A percentile compares a stretch with the other conserved stretches of the same genome.
These are phyloP conservation scores for Smittia aterrima DNA, from an alignment of 2,888 invertebrate genomes.

Conservation along the genomic window DNA sequence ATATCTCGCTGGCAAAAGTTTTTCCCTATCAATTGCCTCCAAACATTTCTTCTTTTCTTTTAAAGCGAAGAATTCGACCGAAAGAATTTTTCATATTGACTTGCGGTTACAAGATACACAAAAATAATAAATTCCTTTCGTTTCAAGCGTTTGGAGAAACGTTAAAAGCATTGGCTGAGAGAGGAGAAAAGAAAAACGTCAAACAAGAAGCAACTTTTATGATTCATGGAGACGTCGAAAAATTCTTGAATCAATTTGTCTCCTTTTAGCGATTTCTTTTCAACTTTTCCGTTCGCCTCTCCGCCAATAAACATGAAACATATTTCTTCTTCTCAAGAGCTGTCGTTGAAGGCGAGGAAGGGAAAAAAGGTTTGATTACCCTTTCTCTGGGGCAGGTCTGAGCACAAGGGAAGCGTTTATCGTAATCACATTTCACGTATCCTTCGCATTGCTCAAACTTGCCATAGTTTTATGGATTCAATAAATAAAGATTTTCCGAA, in stretches of 20 bases:
- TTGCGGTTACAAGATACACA: slow-evolving; percentile 16
- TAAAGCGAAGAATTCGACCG: slow-evolving; percentile 12
- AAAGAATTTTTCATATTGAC: slow-evolving; percentile 31
- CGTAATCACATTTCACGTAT: slow-evolving; percentile 19
- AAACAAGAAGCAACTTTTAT: neutral
- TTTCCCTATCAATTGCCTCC: neutral
- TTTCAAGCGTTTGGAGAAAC: neutral
- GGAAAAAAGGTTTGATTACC: slow-evolving; percentile 17
- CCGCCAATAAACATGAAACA: slow-evolving; percentile 17
- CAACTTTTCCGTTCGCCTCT: neutral
- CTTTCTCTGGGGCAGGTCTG: neutral
- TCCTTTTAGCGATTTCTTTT: slow-evolving; percentile 14
- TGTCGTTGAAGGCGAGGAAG: neutral
- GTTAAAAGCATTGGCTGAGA: no score
- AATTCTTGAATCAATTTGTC: slow-evolving; percentile 23
- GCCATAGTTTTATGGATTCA: neutral
- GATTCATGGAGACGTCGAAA: slow-evolving; percentile 1
- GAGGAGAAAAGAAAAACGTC: neutral
- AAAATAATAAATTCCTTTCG: neutral
- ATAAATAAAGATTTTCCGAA: no score
- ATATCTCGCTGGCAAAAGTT: neutral
- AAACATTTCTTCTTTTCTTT: slow-evolving; percentile 4
- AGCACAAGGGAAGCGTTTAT: neutral
- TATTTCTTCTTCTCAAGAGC: neutral
- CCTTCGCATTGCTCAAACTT: neutral